Percentiles rank a stretch among this genome's conserved stretches.
These are phyloP conservation scores for Sturnus vulgaris DNA, from an alignment of 2,113 vertebrate genomes.

Conservation along the genomic window DNA sequence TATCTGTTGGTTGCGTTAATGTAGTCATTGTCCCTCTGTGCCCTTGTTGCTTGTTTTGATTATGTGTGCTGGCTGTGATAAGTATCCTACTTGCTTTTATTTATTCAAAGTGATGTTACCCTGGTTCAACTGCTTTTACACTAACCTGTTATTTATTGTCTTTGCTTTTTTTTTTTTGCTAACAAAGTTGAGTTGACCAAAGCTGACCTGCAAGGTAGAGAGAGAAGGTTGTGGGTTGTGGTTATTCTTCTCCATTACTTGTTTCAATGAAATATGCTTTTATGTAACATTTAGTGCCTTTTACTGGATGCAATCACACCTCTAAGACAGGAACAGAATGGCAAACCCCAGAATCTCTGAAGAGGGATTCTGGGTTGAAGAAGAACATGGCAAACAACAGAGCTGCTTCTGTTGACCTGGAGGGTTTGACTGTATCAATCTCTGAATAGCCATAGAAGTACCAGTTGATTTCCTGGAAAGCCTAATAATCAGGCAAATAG, in stretches of 20 bases:
- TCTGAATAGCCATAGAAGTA: not conserved
- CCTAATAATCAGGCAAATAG: not conserved
- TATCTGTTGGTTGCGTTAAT: not conserved
- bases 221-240: slow-evolving; percentile 85
- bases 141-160: slow-evolving; percentile 85
- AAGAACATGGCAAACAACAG: not conserved
- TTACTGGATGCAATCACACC: slow-evolving; percentile 70
- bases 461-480: slow-evolving; percentile 35
- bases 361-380: not conserved
- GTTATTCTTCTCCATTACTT: slow-evolving; percentile 74
- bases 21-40: not conserved
- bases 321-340: slow-evolving; percentile 42
- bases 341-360: not conserved
- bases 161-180: slow-evolving; percentile 80
- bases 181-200: slow-evolving; percentile 99
- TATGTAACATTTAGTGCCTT: slow-evolving; percentile 74
- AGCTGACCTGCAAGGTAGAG: slow-evolving; percentile 98
- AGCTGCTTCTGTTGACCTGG: not conserved
- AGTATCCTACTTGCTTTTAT: slow-evolving; percentile 39
- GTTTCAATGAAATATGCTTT: slow-evolving; percentile 79
- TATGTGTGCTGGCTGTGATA: slow-evolving; percentile 22
- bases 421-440: slow-evolving; percentile 52
- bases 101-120: slow-evolving; percentile 46
- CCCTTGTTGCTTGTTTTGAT: slow-evolving; percentile 34
- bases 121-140: slow-evolving; percentile 67